These are phyloP conservation scores for Ictalurus furcatus DNA, from an alignment of 2,113 vertebrate genomes.

Conservation along the genomic window DNA sequence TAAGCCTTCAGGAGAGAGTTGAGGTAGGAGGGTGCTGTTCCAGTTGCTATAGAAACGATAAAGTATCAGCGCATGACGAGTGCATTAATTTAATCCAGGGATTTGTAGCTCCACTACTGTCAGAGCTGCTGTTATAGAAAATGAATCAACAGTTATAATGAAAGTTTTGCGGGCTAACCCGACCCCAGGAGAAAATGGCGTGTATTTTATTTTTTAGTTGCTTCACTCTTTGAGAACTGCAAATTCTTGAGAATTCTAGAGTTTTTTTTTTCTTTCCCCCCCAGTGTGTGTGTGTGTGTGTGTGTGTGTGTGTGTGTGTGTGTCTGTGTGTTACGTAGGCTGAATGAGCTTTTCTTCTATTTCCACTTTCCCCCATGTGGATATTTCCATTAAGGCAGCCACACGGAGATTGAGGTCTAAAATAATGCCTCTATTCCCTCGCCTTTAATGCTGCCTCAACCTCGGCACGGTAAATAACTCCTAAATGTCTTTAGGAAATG, in stretches of 20 bases:
- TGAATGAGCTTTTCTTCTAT: background rate
- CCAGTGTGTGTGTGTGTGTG: background rate
- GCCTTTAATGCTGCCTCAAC: conserved; percentile 13
- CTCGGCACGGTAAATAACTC: conserved; percentile 47
- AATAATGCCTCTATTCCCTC: conserved; percentile 31
- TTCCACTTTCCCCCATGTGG: conserved; percentile 12
- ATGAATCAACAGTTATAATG: background rate
- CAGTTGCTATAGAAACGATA: background rate
- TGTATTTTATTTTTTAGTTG: background rate
- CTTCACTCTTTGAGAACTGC: background rate
- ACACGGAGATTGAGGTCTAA: conserved; percentile 18
- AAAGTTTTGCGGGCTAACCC: background rate
- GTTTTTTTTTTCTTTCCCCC: background rate
- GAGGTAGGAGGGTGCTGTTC: too few species aligned
- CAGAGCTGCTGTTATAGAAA: background rate
- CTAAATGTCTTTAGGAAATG: conserved; percentile 47
- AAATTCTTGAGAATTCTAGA: background rate
- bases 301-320: conserved; percentile 12
- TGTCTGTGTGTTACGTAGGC: background rate
- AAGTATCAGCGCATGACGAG: background rate
- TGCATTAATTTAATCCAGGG: background rate
- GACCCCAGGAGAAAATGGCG: background rate
- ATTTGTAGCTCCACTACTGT: background rate
- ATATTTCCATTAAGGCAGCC: conserved; percentile 28
- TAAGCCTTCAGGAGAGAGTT: too few species aligned